These are phyloP conservation scores for Trilocha varians DNA, from an alignment of 2,888 invertebrate genomes.

Conservation along the genomic window DNA sequence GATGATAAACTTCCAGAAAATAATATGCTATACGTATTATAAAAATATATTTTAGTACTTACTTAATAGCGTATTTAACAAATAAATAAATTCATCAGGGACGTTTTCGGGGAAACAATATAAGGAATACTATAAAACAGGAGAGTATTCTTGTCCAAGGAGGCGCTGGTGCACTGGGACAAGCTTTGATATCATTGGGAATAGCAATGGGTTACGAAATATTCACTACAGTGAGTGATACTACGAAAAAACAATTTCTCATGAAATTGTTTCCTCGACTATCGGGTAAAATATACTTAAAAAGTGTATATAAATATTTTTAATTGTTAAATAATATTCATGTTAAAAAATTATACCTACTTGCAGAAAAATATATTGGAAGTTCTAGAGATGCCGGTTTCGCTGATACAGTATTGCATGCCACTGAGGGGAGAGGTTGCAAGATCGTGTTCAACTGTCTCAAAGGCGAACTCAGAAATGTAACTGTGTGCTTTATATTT, in stretches of 20 bases:
- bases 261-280: slow-evolving; percentile 35
- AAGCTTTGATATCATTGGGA: neutral
- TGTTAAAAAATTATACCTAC: neutral
- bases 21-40: too few species aligned
- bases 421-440: slow-evolving; percentile 38
- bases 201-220: slow-evolving; percentile 22
- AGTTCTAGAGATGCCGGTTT: slow-evolving; percentile 35
- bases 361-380: slow-evolving; percentile 37
- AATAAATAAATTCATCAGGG: too few species aligned
- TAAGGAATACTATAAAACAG: neutral
- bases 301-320: too few species aligned
- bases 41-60: too few species aligned
- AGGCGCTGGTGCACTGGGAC: neutral
- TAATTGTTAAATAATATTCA: neutral
- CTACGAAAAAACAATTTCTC: slow-evolving; percentile 37
- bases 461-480: slow-evolving; percentile 29
- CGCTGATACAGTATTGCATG: slow-evolving; percentile 26
- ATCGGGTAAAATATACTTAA: slow-evolving; percentile 23
- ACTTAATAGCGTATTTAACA: too few species aligned
- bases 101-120: too few species aligned
- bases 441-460: slow-evolving; percentile 24
- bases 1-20: too few species aligned
- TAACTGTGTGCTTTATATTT: slow-evolving; percentile 9
- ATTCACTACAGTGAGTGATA: slow-evolving; percentile 40
- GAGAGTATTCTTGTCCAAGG: neutral